Evolutionary conservation across 2,888 invertebrate genomes (phyloP), one percentile per base, ranked within the genome.

Genomic region (Listrodromus nycthemerus): DNA sequence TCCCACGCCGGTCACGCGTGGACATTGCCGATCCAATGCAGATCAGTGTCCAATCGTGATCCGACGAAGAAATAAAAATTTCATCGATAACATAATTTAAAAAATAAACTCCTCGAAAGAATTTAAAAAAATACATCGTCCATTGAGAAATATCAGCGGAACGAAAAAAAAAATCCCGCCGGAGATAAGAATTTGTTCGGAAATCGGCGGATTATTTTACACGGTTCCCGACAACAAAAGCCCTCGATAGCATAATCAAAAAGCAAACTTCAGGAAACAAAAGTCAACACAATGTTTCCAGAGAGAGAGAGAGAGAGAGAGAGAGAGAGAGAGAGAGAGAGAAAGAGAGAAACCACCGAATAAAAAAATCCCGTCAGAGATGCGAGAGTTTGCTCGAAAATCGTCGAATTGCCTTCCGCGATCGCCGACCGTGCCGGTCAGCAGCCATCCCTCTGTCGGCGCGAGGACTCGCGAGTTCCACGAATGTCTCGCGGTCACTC

Each of bases 401-500:
- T 58, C 24, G 21, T 2, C 10, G 55, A 55, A 55, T 55, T 55
- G 5, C 24, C 24, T 24, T 10, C 10, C 55, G 50, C 19, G 50
- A 55, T 13, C 21, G 7, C 13, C 52, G 19, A 52, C 45, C 48
- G 7, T 19, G 61, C 13, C 48, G 48, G 63, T 50, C 27, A 63
- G 27, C 19, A 30, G 45, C 30, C 48, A 10, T 61, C 8, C 33
- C 65, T 50, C 63, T 70, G 41, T 27, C 7, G 10, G 63, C 21
- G 75, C 63, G n/a, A 61, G 27, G 6, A 61, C 65, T 48, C 24
- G 33, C 21, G 37, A 50, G 24, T 84, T 81, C 84, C 66, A 52
- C 78, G 81, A 84, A 81, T 66, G 55, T 50, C 74, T 78, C 70
- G 63, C 66, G 70, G 75, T 75, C 69, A 84, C 81, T 81, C 81